Conservation (phyloP, 1,140 invertebrate genomes). For the Andricus grossulariae region DNA sequence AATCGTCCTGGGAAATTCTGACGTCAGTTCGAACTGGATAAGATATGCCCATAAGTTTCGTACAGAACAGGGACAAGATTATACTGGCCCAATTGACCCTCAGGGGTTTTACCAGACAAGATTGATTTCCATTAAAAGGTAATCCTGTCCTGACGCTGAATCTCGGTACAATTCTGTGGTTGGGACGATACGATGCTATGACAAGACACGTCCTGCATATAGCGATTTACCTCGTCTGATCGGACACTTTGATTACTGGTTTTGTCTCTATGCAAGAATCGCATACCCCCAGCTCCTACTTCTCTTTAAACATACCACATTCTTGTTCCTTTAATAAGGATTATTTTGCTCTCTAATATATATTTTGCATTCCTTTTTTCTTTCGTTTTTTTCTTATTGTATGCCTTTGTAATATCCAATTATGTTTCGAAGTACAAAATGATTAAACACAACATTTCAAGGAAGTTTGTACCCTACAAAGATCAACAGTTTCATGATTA, state of each 20-base stretch:
- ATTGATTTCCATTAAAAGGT: constrained; percentile 61
- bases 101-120: constrained; percentile 46
- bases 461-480: no score
- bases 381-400: background rate
- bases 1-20: background rate
- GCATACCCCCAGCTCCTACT: constrained; percentile 50
- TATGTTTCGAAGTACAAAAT: no score
- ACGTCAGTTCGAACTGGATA: background rate
- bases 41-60: background rate
- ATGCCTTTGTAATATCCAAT: no score
- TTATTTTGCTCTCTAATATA: constrained; percentile 11
- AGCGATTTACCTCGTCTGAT: constrained; percentile 71
- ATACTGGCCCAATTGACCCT: background rate
- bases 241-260: constrained; percentile 73
- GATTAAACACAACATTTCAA: no score
- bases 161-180: constrained; percentile 54
- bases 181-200: constrained; percentile 54
- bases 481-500: no score
- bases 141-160: constrained; percentile 42
- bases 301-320: constrained; percentile 34
- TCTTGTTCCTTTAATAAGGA: constrained; percentile 25
- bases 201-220: constrained; percentile 62
- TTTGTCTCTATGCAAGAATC: constrained; percentile 68
- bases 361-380: constrained; percentile 52
- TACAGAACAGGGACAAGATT: constrained; percentile 11